Conservation (phyloP, 23 tunicate genomes). For the Trididemnum nubilum region DNA sequence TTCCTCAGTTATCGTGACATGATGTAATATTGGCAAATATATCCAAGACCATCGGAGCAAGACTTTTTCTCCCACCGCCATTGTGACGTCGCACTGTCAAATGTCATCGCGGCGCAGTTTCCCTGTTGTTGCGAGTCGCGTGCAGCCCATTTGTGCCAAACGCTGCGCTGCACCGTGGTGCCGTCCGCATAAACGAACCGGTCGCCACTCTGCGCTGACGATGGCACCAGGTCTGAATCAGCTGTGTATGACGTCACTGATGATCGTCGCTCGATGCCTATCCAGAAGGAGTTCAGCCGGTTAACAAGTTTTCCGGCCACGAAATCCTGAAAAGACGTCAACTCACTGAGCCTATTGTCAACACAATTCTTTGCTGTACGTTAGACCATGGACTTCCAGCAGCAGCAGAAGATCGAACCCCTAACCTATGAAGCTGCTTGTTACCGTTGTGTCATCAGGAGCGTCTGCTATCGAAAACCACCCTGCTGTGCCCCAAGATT, state of each 20-base stretch:
- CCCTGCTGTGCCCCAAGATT: too few species aligned
- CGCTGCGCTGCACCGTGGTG: slow-evolving; percentile 64
- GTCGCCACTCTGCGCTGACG: slow-evolving; percentile 13
- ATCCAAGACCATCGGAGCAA: slow-evolving; percentile 51
- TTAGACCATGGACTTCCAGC: too few species aligned
- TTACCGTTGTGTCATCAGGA: too few species aligned
- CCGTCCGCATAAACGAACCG: slow-evolving; percentile 74
- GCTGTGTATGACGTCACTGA: background rate
- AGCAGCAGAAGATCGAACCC: too few species aligned
- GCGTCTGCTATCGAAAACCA: too few species aligned
- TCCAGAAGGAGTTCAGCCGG: slow-evolving; percentile 55
- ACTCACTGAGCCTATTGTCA: background rate
- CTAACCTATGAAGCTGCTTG: too few species aligned
- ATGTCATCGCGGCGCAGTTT: slow-evolving; percentile 54
- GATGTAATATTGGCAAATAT: slow-evolving; percentile 76
- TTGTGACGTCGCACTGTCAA: slow-evolving; percentile 40
- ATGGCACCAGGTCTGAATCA: slow-evolving; percentile 22
- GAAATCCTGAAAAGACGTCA: slow-evolving; percentile 43
- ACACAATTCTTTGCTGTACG: background rate
- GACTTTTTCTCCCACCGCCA: slow-evolving; percentile 74
- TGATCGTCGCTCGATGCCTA: slow-evolving; percentile 63
- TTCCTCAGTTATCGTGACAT: slow-evolving; percentile 33
- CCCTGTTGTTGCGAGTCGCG: background rate
- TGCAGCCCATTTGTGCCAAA: slow-evolving; percentile 75
- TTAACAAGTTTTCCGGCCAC: slow-evolving; percentile 49